phyloP scores from a whole-genome alignment of 2,888 invertebrate genomes.

The Ecdyonurus torrentis region DNA sequence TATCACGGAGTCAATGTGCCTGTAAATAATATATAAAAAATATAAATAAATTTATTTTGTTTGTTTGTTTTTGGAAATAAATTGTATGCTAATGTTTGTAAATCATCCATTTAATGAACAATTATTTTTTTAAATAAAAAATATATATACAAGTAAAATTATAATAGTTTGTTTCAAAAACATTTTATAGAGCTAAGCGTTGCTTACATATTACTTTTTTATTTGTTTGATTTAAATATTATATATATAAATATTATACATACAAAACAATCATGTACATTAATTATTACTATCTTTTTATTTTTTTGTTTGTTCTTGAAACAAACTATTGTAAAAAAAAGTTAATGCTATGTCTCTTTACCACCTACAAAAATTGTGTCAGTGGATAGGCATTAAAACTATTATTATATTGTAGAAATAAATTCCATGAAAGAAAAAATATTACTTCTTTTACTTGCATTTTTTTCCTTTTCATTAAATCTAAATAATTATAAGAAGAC shows the following conservation, averaged over 20 bases:
- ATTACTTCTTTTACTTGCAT: not conserved
- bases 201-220: not conserved
- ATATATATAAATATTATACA: not conserved
- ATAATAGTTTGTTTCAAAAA: not conserved
- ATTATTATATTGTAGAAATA: slow-evolving; percentile 1
- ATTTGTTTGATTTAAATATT: not conserved
- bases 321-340: not conserved
- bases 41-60: not conserved
- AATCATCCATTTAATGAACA: not conserved
- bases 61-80: not conserved
- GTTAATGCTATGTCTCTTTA: not conserved
- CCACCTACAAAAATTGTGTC: not conserved
- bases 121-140: slow-evolving; percentile 3
- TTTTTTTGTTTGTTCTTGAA: not conserved
- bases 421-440: slow-evolving; percentile 1
- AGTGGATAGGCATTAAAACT: slow-evolving; percentile 3
- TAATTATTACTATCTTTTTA: too few relatives aligned
- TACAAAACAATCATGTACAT: too few relatives aligned
- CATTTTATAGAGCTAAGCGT: not conserved
- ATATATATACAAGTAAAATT: not conserved
- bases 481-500: not conserved
- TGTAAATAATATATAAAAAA: not conserved
- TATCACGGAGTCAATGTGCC: not conserved
- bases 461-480: not conserved
- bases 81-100: not conserved